Evolutionary conservation across 2,888 invertebrate genomes (phyloP).

Genomic region (Drosophila longiperda): DNA sequence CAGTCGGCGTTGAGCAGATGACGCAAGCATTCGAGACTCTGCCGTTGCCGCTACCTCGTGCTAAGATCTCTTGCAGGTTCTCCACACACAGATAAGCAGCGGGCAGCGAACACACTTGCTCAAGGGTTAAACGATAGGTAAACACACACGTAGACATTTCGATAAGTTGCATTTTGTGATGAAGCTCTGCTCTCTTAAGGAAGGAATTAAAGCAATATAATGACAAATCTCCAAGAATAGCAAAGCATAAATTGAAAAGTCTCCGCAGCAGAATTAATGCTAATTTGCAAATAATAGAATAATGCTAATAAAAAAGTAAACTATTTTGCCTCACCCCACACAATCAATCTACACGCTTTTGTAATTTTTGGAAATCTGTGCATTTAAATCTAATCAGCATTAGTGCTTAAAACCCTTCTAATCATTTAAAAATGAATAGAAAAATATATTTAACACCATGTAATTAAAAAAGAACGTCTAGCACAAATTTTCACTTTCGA

Average conservation of each 20-base stretch:
- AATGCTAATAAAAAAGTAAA: not conserved
- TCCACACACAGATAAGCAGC: conserved; percentile 24
- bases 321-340: not conserved
- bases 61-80: conserved; percentile 17
- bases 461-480: conserved; percentile 17
- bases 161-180: conserved; percentile 5
- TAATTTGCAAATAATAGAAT: too few species aligned
- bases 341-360: not conserved
- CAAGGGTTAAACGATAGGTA: conserved; percentile 29
- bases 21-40: conserved; percentile 45
- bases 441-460: conserved; percentile 18
- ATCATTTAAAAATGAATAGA: conserved; percentile 10
- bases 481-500: conserved; percentile 41
- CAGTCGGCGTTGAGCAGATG: conserved; percentile 47
- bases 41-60: conserved; percentile 18
- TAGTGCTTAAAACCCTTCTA: not conserved
- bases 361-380: not conserved
- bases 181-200: not conserved
- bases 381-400: conserved; percentile 25
- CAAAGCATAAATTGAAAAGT: not conserved
- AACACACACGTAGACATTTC: not conserved
- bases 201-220: not conserved
- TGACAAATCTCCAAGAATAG: not conserved
- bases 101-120: conserved; percentile 10
- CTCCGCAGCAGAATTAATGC: not conserved